Percentiles rank a stretch among this genome's conserved stretches.
Evolutionary conservation across 2,113 vertebrate species (phyloP).

Genomic region (Murina feae): DNA sequence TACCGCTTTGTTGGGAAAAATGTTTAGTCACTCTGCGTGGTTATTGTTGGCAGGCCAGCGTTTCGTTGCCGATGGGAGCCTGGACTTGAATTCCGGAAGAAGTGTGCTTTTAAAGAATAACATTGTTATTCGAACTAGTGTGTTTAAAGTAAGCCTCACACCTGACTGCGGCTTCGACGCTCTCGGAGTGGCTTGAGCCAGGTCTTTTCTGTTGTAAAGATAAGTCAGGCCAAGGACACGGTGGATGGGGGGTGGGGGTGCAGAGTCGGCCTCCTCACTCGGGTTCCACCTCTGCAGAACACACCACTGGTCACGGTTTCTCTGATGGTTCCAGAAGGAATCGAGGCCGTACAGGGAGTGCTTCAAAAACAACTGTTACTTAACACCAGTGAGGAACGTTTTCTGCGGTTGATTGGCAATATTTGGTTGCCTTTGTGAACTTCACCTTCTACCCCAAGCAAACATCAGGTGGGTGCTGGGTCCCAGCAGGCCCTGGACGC

Average conservation of each 20-base stretch:
- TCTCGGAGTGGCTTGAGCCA: neutral
- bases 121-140: neutral
- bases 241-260: neutral
- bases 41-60: neutral
- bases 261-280: accelerated
- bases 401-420: neutral
- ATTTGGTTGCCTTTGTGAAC: neutral
- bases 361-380: neutral
- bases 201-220: neutral
- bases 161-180: neutral
- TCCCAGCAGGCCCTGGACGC: neutral
- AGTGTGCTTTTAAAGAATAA: neutral
- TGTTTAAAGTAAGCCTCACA: neutral
- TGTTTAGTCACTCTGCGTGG: neutral
- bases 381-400: neutral
- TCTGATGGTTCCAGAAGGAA: neutral
- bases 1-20: slow-evolving; percentile 11
- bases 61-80: neutral
- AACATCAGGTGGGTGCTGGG: neutral
- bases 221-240: neutral
- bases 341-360: neutral
- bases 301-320: neutral
- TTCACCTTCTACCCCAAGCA: slow-evolving; percentile 22
- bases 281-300: neutral
- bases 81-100: neutral